Evolutionary conservation across 2,888 invertebrate species (phyloP), one percentile per base, ranked within the genome.

Genomic region (Drosophila austrosaltans): DNA sequence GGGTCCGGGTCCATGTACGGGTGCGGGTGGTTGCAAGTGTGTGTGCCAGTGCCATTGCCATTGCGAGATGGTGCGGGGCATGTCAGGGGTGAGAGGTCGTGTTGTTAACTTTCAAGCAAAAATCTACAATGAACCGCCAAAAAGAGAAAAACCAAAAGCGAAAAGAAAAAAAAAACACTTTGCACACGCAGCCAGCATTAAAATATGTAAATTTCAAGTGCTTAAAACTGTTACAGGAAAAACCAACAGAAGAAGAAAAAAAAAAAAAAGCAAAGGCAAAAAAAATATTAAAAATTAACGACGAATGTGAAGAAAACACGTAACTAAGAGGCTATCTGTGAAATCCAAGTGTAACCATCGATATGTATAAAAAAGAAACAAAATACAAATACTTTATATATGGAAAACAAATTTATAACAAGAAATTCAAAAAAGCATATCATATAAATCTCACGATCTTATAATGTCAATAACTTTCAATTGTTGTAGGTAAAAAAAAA

Each of bases 171-270:
- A 56, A 36, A 20, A 56, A 36, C 36, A 36, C 56, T 57, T 53
- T 53, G 28, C 53, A 53, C 53, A 53, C 42, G n/a, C 54, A 8
- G 10, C 36, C 36, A 32, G 53, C 63, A 66, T 32, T 48, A 20
- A 28, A 60, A 53, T 25, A 63, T 60, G 54, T 56, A 63, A 64
- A 64, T 60, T 28, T 59, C 56, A 48, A 68, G 48, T 64, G 56
- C 56, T 53, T 54, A 56, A 64, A 69, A 63, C 42, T 63, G 54
- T 57, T 48, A 20, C 48, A 57, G 28, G 53, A 53, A 42, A 60
- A 62, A 36, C 53, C 60, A 65, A 59, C 32, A 32, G 25, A 58
- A 68, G 53, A 58, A 25, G 2, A 10, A 58, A 65, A 63, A 16
- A 7, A 12, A 48, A 25, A 57, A 20, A 42, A 12, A 10, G 16